These are phyloP conservation scores for Nymphalis c-album DNA, from an alignment of 2,888 invertebrate species.

Conservation along the genomic window DNA sequence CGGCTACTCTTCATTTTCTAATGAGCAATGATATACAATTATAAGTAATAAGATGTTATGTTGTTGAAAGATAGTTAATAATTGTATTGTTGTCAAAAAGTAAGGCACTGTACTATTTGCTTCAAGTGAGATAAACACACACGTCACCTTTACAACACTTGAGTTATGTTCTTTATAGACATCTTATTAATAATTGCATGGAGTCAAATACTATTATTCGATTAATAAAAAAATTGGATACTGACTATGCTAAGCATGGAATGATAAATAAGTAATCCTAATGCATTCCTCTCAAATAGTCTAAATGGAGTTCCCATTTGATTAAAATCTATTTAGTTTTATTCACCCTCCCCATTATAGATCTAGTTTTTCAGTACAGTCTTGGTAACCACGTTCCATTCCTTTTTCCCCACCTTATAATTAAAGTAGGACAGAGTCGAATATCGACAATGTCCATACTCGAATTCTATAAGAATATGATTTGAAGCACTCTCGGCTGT, in stretches of 20 bases:
- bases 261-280: conserved; percentile 28
- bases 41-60: conserved; percentile 11
- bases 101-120: conserved; percentile 32
- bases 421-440: conserved; percentile 53
- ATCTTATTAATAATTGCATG: not conserved
- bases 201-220: not conserved
- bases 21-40: conserved; percentile 40
- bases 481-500: conserved; percentile 73
- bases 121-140: not conserved
- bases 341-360: not conserved
- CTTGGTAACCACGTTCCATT: conserved; percentile 57
- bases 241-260: conserved; percentile 19
- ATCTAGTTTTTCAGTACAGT: conserved; percentile 12
- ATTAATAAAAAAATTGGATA: not conserved
- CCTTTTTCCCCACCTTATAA: conserved; percentile 25
- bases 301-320: not conserved
- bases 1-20: conserved; percentile 34
- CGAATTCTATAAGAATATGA: conserved; percentile 76
- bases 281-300: not conserved
- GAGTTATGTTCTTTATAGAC: no score
- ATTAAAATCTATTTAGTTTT: conserved; percentile 5
- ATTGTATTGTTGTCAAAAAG: conserved; percentile 15
- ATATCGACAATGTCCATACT: conserved; percentile 50
- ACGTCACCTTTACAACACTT: not conserved
- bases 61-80: conserved; percentile 8